Percentiles rank a stretch among this genome's conserved stretches.
Conservation (phyloP, 1,140 invertebrate species). For the Coelopa frigida region DNA sequence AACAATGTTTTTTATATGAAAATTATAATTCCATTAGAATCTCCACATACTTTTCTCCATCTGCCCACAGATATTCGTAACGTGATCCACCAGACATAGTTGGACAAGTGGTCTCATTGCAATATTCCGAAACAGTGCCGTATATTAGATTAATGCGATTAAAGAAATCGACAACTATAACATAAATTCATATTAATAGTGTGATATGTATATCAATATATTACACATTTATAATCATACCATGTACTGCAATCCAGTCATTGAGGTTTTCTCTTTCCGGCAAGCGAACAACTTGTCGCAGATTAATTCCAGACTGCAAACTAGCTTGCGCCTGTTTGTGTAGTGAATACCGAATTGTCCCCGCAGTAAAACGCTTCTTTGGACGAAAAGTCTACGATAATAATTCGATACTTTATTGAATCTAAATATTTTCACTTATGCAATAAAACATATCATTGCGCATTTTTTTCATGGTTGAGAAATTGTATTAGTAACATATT, state of each 20-base stretch:
- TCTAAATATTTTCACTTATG: conserved; percentile 8
- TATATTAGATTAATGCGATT: conserved; percentile 92
- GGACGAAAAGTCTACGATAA: conserved; percentile 73
- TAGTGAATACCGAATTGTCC: conserved; percentile 83
- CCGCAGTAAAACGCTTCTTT: conserved; percentile 84
- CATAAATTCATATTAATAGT: conserved; percentile 18
- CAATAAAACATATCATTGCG: too few species aligned
- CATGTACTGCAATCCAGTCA: conserved; percentile 95
- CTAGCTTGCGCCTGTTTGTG: conserved; percentile 93
- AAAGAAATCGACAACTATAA: conserved; percentile 90
- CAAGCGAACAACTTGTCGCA: conserved; percentile 75
- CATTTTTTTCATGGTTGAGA: conserved; percentile 18
- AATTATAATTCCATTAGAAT: not conserved
- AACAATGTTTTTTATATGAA: not conserved
- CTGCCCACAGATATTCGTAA: conserved; percentile 93
- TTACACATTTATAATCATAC: conserved; percentile 46
- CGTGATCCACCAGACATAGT: conserved; percentile 84
- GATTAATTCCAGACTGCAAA: conserved; percentile 87
- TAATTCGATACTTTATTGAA: conserved; percentile 8
- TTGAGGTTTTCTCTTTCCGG: conserved; percentile 82
- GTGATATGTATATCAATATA: not conserved
- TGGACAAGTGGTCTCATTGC: conserved; percentile 78
- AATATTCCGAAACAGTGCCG: conserved; percentile 84
- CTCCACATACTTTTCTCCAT: conserved; percentile 57
- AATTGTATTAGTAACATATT: too few species aligned